Conservation (phyloP, 64 coral and sea anemone species). For the Acropora tenuis region DNA sequence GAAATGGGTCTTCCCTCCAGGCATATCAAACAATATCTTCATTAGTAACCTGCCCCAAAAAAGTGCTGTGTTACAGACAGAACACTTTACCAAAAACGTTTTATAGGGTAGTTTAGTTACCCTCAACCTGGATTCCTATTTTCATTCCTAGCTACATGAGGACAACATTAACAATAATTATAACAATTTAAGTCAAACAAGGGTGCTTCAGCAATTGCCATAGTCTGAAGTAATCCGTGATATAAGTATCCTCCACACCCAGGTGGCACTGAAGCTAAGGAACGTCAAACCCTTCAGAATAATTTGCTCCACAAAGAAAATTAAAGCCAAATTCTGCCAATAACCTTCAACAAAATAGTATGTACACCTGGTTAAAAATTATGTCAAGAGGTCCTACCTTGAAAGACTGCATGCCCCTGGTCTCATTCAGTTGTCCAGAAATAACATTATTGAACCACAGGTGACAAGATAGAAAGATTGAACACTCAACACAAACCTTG, state of each 20-base stretch:
- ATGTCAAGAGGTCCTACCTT: not conserved
- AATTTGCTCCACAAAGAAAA: not conserved
- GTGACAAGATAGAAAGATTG: not conserved
- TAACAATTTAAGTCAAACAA: too few species aligned
- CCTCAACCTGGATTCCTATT: not conserved
- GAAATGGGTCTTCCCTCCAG: slow-evolving; percentile 45
- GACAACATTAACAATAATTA: too few species aligned
- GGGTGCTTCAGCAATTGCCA: too few species aligned
- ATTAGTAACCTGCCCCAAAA: not conserved
- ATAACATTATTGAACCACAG: too few species aligned
- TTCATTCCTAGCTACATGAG: not conserved
- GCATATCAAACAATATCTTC: not conserved
- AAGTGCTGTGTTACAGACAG: not conserved
- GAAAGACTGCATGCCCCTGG: not conserved
- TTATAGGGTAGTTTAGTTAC: not conserved
- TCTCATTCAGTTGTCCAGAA: not conserved
- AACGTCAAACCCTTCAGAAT: too few species aligned
- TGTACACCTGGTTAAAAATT: not conserved
- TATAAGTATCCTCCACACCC: too few species aligned
- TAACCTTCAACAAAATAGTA: slow-evolving; percentile 3
- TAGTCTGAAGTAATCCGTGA: too few species aligned
- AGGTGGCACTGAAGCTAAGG: too few species aligned
- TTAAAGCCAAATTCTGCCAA: not conserved
- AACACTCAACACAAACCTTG: too few species aligned
- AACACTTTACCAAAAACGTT: not conserved